Base-by-base conservation (phyloP, 2,113 vertebrate species). In the Platysteira castanea region DNA sequence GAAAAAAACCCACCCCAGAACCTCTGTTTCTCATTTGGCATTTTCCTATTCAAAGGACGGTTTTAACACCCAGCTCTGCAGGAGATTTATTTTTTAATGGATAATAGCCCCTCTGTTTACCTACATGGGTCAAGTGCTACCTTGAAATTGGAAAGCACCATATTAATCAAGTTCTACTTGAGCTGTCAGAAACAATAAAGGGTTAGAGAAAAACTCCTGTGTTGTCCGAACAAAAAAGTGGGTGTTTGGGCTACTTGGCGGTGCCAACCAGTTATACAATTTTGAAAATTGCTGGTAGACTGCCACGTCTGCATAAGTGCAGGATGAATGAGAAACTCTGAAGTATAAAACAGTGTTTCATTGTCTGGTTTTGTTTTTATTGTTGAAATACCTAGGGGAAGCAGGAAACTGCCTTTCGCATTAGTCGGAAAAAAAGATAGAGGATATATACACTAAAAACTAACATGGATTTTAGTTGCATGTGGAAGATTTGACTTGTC, bases 301-400 rank as follows among this genome's bases (percentile, higher is more conserved):
- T 95, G 93, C 95, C 93, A 95, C 2, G 33, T 89, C 90, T 92
- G 82, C 3, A 9, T 67, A 64, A 93, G 57, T 0, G 0, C 59
- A 67, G 90, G 46, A 93, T 94, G 88, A 97, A 96, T 92, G 88
- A 92, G 96, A 93, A 93, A 95, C 80, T 84, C 88, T 92, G 80
- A 96, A 90, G 80, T 76, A 89, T 77, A 56, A 93, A 95, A 95
- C 90, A 96, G 92, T 69, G 80, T 92, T 94, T 85, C 96, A 92
- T 91, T 96, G 96, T 96, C 92, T 91, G 86, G 87, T 67, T 96
- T 90, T 96, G 93, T 79, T 96, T 97, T 96, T 94, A 87, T 90
- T 96, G 77, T 89, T 60, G 54, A 79, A 95, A 87, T 95, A 96
- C 86, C 93, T 89, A 78, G 33, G 80, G 89, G 84, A 90, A 93